Conservation (phyloP, 2,888 invertebrate species). For the Parnassius orleans region DNA sequence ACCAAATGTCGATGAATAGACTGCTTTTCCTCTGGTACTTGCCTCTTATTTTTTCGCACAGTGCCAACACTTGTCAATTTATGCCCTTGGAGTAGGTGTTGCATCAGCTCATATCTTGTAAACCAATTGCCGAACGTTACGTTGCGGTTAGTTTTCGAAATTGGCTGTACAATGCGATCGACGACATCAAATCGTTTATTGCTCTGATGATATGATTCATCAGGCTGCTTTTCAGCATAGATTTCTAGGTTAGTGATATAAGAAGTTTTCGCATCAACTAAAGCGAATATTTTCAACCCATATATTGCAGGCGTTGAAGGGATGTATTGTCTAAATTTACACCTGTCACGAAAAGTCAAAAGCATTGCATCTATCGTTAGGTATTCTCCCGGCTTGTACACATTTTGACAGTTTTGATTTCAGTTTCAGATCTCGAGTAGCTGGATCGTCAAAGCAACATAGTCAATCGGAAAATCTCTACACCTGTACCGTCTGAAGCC, state of each 20-base stretch:
- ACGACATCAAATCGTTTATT: slow-evolving; percentile 31
- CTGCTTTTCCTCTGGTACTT: slow-evolving; percentile 25
- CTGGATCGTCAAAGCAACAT: slow-evolving; percentile 27
- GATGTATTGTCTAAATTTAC: slow-evolving; percentile 19
- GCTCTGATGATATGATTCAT: slow-evolving; percentile 21
- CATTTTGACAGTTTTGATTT: slow-evolving; percentile 28
- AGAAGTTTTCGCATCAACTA: slow-evolving; percentile 29
- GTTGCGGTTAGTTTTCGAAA: slow-evolving; percentile 22
- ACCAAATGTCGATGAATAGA: slow-evolving; percentile 24
- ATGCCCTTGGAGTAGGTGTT: slow-evolving; percentile 23
- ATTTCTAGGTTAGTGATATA: slow-evolving; percentile 32
- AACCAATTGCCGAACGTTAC: slow-evolving; percentile 23
- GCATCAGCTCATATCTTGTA: not conserved
- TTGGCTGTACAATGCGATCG: slow-evolving; percentile 30
- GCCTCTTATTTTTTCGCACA: slow-evolving; percentile 32
- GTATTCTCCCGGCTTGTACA: slow-evolving; percentile 25
- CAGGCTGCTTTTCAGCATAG: slow-evolving; percentile 32
- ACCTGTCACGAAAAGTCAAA: slow-evolving; percentile 15
- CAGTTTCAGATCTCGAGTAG: no score
- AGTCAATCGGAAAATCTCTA: slow-evolving; percentile 24
- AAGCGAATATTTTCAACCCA: slow-evolving; percentile 31
- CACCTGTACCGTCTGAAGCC: slow-evolving; percentile 26
- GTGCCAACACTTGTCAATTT: slow-evolving; percentile 27
- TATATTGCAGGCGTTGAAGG: slow-evolving; percentile 24
- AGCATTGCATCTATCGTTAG: slow-evolving; percentile 23